Base-by-base conservation (phyloP, 2,888 invertebrate genomes). In the Uropetala carovei region DNA sequence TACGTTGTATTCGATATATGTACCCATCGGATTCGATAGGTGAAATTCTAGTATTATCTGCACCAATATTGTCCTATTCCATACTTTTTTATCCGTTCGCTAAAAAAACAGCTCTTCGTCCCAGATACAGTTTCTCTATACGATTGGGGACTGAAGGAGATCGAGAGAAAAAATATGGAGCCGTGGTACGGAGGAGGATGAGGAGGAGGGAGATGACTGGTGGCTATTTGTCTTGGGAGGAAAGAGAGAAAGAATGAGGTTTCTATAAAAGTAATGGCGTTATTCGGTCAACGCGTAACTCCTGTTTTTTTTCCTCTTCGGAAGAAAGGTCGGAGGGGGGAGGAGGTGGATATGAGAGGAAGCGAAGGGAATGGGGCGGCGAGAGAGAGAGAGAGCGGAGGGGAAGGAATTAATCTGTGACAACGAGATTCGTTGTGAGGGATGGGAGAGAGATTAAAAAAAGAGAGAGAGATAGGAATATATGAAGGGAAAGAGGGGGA, bases 181-280 rank as follows among this genome's bases (percentile, higher is more conserved):
- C 7, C 13, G 64, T 64, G 64, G 64, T 16, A 43, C n/a, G 57
- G 0, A 16, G 83, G 30, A 13, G 0, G n/a, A 30, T 30, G 43
- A 16, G 18, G 43, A 18, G 18, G 83, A 43, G 14, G 7, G 27
- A 11, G 27, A 27, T 16, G 83, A 83, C 22, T 68, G 13, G 43
- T 5, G 43, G 43, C 5, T 43, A 43, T 43, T 43, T 22, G 10
- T 75, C 18, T 75, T 75, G 27, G n/a, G 7, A 75, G 64, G 22
- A 75, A 27, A 27, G 75, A 11, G 75, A 75, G 4, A 43, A 27
- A 27, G 75, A 10, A 75, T n/a, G 75, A 75, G 75, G 75, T 27
- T 75, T 75, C 27, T 75, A 75, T 75, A 27, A 27, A 75, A 75
- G 75, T 75, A 75, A 75, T 75, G 75, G 75, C n/a, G 43, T 43